Evolutionary conservation across 2,113 vertebrate genomes (phyloP), one percentile per base, ranked within the genome.

Genomic region (Esox niger): DNA sequence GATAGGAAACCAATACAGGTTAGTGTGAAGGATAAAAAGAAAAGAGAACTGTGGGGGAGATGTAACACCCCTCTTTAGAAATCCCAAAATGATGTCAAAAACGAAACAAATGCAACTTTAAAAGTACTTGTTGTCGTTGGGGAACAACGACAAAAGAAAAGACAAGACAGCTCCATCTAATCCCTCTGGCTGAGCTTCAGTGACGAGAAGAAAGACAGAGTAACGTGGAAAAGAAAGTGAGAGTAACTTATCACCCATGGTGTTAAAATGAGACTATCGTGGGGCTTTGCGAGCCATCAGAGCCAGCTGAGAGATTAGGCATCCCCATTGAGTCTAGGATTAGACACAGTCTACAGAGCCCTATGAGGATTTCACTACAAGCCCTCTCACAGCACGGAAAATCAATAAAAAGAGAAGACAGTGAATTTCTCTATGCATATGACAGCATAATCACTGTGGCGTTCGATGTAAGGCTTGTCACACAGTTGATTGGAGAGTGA

Each of bases 251-350:
- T 70, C 75, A 75, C 69, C 71, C 78, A 68, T 85, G 64, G 69
- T 75, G 69, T 17, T 17, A 43, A 43, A 43, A 43, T 17, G 38
- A 43, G 38, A 43, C 38, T 43, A 2, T 61, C 75, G 77, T 13
- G 55, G 57, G 73, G 79, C 83, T 62, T 81, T 73, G 71, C 65
- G 60, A 80, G 78, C 76, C 64, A 54, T 10, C 27, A 59, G 33
- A 68, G 32, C 2, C 64, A 73, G 70, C 58, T 38, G 56, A 70
- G 69, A 84, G 84, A 85, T 88, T 84, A 86, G 70, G 72, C 77
- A 77, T 82, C 84, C 83, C 81, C 82, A 81, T 73, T 72, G 74
- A 82, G 80, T 79, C 80, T 79, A 87, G 85, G 38, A 43, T 43
- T 43, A 43, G 38, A 43, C 82, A 79, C 79, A 85, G 86, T 84